Evolutionary conservation across 2,888 invertebrate genomes (phyloP).

Genomic region (Aphidius colemani): DNA sequence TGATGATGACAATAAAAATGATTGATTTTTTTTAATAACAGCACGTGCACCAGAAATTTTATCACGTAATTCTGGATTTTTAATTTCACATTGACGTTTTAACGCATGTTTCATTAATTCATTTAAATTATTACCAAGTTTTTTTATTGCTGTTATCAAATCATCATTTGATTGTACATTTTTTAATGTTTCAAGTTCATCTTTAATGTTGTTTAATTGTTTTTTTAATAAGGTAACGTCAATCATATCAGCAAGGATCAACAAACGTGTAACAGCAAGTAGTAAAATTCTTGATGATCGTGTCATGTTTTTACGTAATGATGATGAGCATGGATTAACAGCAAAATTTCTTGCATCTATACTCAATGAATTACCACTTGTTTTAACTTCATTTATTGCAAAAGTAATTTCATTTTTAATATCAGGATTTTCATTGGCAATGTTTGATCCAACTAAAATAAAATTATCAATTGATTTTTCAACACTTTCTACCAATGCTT

Average conservation of each 20-base stretch:
- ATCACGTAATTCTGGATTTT: constrained; percentile 89
- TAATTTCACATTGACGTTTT: constrained; percentile 86
- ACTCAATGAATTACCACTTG: constrained; percentile 74
- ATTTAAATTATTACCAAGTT: constrained; percentile 80
- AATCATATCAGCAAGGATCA: constrained; percentile 97
- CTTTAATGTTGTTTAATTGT: constrained; percentile 88
- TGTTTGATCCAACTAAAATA: constrained; percentile 92
- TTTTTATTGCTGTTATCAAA: constrained; percentile 84
- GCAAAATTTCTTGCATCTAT: constrained; percentile 80
- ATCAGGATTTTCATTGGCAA: constrained; percentile 95
- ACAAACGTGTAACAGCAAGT: constrained; percentile 84
- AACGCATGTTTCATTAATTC: constrained; percentile 85
- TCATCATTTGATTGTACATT: constrained; percentile 93
- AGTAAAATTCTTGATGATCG: constrained; percentile 78
- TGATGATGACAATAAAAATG: constrained; percentile 93
- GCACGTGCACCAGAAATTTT: constrained; percentile 95
- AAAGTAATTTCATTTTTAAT: constrained; percentile 94
- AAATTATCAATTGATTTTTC: constrained; percentile 97
- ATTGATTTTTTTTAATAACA: constrained; percentile 94
- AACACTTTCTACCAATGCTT: constrained; percentile 93
- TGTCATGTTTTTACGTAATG: constrained; percentile 93
- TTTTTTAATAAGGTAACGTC: constrained; percentile 92
- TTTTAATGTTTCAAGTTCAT: constrained; percentile 87
- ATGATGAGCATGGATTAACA: constrained; percentile 94
- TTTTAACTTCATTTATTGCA: constrained; percentile 93